These are phyloP conservation scores for Orthonychiurus folsomi DNA, from an alignment of 2,888 invertebrate species.

Conservation along the genomic window DNA sequence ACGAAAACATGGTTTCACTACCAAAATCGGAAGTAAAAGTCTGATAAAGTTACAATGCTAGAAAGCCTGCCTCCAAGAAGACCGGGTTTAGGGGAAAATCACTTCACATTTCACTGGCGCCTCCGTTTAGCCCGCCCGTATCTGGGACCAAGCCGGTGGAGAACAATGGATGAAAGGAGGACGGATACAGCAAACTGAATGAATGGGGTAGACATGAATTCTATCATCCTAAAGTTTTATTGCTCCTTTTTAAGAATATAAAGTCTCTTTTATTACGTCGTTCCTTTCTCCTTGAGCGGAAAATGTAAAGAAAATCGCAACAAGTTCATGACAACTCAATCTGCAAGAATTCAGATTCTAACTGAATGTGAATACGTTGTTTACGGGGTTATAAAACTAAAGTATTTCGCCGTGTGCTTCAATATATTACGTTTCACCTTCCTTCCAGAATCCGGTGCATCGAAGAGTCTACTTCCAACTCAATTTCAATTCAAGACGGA, in stretches of 20 bases:
- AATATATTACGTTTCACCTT: no score
- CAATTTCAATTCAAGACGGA: no score
- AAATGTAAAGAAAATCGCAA: not conserved
- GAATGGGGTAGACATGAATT: not conserved
- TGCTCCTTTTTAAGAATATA: not conserved
- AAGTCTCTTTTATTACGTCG: not conserved
- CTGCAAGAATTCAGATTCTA: no score
- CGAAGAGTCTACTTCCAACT: no score
- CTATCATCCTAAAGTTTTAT: constrained; percentile 1
- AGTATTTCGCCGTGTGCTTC: no score
- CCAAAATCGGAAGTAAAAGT: not conserved
- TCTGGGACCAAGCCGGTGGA: not conserved
- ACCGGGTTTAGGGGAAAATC: not conserved
- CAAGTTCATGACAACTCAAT: not conserved
- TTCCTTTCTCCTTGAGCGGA: not conserved
- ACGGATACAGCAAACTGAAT: not conserved
- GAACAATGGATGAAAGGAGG: not conserved
- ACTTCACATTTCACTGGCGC: not conserved
- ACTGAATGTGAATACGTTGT: no score
- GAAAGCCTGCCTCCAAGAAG: no score
- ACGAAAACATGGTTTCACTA: no score
- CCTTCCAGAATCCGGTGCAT: no score
- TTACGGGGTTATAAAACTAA: no score
- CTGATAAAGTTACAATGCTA: no score
- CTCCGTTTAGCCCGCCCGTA: not conserved